Percentiles rank a stretch among this genome's conserved stretches.
Conservation (phyloP, 2,888 invertebrate genomes). For the Sinodicranocentrus sp. region DNA sequence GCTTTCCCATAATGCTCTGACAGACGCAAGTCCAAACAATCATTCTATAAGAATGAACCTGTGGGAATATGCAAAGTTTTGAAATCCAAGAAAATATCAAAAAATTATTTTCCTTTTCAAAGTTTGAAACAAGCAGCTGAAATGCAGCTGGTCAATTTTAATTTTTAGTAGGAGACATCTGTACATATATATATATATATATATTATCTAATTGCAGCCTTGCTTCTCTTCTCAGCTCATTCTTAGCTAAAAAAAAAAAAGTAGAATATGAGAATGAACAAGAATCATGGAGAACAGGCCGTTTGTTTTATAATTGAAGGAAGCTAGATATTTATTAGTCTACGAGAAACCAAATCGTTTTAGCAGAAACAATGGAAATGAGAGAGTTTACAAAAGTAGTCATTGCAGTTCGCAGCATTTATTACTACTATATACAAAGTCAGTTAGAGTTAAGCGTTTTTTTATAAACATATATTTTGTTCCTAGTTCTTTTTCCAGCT, state of each 20-base stretch:
- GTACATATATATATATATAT: not conserved
- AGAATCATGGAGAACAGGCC: not conserved
- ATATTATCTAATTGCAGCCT: constrained; percentile 17
- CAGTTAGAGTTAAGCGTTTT: constrained; percentile 12
- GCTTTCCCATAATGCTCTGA: too few species aligned
- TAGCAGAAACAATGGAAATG: not conserved
- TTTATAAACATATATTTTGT: constrained; percentile 17
- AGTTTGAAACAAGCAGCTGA: not conserved
- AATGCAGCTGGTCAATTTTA: constrained; percentile 13
- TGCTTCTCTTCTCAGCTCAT: not conserved
- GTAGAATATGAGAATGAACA: not conserved
- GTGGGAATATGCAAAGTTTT: too few species aligned
- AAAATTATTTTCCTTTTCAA: too few species aligned
- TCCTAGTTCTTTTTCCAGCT: constrained; percentile 14
- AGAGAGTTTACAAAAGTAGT: constrained; percentile 14
- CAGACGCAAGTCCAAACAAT: too few species aligned
- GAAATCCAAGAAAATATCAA: too few species aligned
- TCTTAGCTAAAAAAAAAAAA: not conserved
- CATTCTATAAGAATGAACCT: too few species aligned
- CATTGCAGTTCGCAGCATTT: constrained; percentile 13
- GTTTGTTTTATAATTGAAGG: not conserved
- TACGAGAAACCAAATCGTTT: not conserved
- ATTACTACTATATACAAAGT: constrained; percentile 4
- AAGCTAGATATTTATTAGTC: not conserved
- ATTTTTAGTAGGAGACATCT: not conserved